Evolutionary conservation across 2,113 vertebrate genomes (phyloP).

Genomic region (Anguilla rostrata): DNA sequence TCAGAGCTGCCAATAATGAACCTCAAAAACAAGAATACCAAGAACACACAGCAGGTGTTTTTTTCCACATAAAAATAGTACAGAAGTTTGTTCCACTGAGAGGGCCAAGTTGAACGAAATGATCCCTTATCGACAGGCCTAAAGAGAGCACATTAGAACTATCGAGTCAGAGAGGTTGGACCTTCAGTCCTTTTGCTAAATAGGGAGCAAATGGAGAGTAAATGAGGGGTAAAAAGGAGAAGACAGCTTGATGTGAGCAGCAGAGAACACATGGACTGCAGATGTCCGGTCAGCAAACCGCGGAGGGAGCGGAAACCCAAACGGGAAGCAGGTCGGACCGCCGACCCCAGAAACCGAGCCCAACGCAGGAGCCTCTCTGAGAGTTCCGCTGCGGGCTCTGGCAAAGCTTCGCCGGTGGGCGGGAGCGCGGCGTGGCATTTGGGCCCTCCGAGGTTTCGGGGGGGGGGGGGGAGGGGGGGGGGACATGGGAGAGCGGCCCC

Average conservation of each 20-base stretch:
- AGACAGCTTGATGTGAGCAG: neutral
- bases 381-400: neutral
- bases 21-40: neutral
- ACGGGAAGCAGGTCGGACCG: neutral
- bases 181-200: neutral
- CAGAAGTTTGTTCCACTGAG: neutral
- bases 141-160: neutral
- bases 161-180: neutral
- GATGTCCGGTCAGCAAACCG: neutral
- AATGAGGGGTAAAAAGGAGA: neutral
- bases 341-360: neutral
- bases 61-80: neutral
- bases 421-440: neutral
- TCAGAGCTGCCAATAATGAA: neutral
- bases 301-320: neutral
- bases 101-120: too few relatives aligned
- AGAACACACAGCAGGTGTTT: neutral
- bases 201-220: neutral
- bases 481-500: neutral
- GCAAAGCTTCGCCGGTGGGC: neutral
- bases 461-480: neutral
- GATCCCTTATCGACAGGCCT: neutral
- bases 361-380: neutral
- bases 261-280: slow-evolving; percentile 1
- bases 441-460: neutral